Evolutionary conservation across 1,140 invertebrate species (phyloP).

Genomic region (Lamellibrachia luymesi): DNA sequence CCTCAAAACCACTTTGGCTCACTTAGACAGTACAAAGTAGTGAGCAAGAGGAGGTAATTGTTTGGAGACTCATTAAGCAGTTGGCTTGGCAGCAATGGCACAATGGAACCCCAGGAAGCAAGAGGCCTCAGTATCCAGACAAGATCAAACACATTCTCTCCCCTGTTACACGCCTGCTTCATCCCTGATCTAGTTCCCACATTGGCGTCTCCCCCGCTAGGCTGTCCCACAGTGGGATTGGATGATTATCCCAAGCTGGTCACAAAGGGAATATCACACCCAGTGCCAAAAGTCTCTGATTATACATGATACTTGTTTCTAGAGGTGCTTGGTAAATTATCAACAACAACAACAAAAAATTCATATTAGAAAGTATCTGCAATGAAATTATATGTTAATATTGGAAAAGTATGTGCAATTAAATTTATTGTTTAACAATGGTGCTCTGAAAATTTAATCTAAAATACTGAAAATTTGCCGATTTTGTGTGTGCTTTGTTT

Average conservation of each 20-base stretch:
- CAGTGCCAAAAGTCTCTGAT: no score
- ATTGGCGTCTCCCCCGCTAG: neutral
- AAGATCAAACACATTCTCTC: neutral
- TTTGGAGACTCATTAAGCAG: neutral
- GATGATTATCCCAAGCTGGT: neutral
- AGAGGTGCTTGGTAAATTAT: no score
- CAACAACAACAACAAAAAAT: no score
- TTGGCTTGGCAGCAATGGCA: neutral
- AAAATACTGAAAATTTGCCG: no score
- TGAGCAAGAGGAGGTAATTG: neutral
- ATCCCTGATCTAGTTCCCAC: neutral
- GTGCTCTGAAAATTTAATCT: no score
- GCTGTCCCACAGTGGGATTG: neutral
- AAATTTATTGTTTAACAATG: no score
- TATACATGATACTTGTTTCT: no score
- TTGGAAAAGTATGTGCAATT: no score
- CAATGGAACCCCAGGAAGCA: neutral
- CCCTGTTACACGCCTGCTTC: neutral
- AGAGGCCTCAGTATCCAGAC: neutral
- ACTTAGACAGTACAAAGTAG: neutral
- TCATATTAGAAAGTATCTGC: no score
- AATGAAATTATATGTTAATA: no score
- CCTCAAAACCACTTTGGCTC: neutral
- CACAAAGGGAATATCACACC: no score
- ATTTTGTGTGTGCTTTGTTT: no score